Conservation (phyloP, 2,113 vertebrate genomes). For the Alces alces region DNA sequence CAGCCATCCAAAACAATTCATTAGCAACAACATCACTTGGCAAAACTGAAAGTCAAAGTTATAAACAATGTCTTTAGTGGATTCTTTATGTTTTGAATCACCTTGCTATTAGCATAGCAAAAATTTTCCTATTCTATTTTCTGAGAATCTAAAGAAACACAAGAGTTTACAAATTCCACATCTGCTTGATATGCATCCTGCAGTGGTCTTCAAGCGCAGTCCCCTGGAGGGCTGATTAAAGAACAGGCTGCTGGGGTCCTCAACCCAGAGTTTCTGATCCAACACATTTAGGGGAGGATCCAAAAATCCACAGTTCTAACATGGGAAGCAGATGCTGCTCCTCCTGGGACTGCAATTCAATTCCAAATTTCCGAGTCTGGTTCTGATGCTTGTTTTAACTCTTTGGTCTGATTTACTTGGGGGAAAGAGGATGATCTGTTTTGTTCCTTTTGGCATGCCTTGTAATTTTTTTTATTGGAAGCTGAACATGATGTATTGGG, state of each 20-base stretch:
- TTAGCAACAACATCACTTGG: not conserved
- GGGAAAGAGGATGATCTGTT: not conserved
- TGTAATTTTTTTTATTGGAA: not conserved
- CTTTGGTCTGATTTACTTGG: not conserved
- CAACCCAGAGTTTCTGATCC: not conserved
- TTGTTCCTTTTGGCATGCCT: not conserved
- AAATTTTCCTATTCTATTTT: not conserved
- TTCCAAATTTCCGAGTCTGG: not conserved
- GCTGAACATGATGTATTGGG: not conserved
- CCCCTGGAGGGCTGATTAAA: not conserved
- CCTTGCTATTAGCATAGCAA: not conserved
- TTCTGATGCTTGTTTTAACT: not conserved
- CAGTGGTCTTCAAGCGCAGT: not conserved
- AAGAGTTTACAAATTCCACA: not conserved
- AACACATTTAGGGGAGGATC: not conserved
- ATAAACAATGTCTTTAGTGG: not conserved
- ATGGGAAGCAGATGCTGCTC: not conserved
- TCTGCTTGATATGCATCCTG: not conserved
- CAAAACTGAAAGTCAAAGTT: constrained; percentile 9
- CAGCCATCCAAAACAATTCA: not conserved
- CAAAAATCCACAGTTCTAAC: not conserved
- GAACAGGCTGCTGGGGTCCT: not conserved
- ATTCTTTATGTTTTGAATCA: not conserved
- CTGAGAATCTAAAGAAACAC: not conserved
- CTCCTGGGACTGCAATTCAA: not conserved